Base-by-base conservation (phyloP, 2,113 vertebrate species). In the Donacobius atricapilla region DNA sequence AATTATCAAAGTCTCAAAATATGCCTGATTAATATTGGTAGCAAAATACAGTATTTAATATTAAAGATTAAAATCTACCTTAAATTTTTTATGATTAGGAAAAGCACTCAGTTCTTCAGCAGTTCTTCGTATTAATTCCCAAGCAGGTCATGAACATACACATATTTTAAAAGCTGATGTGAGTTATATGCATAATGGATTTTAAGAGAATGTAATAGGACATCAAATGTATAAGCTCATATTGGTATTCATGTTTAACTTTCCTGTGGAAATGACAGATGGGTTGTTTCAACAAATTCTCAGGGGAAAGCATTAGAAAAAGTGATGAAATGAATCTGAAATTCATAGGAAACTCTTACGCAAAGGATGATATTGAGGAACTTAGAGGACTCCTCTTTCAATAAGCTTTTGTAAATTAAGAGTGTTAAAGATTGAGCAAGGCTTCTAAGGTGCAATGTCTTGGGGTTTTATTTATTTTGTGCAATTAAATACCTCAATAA, bases 221-320 rank as follows among this genome's bases (percentile, higher is more conserved):
- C 57, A 13, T 90, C 79, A 91, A 94, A 90, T 37, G n/a, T 83
- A 61, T 83, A 85, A 92, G 48, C 70, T 91, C 70, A 54, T 95
- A 69, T 7, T 4, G 2, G 57, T 91, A 71, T 82, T 94, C 57
- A n/a, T 40, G 40, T 88, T 95, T 95, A 80, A 85, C 94, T 94
- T 96, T 85, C 57, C 40, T 72, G 30, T 90, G 77, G 73, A 95
- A 92, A 79, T 92, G 82, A 61, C 70, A 65, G 40, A 90, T 85
- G 28, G 53, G 13, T 87, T 95, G 31, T 88, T 97, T 93, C 57
- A 93, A 76, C 54, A 87, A 83, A 72, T 91, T 91, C 87, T 93
- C 28, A 3, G 30, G 57, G 76, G 61, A 72, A 76, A 76, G 48
- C 42, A 69, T 72, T 85, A 64, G 35, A 90, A 79, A 84, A 73